Conservation (phyloP, 1,140 invertebrate genomes). For the Sycophaga agraensis region DNA sequence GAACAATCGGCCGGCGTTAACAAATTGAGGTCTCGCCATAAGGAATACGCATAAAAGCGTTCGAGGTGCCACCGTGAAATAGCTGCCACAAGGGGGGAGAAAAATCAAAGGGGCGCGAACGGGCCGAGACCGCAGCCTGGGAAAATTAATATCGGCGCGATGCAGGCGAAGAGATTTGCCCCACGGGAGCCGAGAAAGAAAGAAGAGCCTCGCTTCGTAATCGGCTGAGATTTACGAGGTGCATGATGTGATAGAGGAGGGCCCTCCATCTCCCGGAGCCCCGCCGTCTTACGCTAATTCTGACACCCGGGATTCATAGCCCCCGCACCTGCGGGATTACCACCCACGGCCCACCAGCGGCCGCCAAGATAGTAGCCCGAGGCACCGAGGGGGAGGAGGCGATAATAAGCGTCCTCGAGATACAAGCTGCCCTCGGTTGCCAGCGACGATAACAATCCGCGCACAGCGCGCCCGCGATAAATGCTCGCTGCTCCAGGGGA, state of each 20-base stretch:
- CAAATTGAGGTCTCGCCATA: no score
- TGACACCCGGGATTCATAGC: conserved; percentile 30
- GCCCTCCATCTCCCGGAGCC: not conserved
- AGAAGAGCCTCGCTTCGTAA: conserved; percentile 4
- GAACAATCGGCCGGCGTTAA: no score
- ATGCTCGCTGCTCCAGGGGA: conserved; percentile 24
- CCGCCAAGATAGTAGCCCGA: not conserved
- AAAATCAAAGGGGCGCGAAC: no score
- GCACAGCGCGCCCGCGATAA: conserved; percentile 36
- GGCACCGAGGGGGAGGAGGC: not conserved
- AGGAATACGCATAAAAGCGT: no score
- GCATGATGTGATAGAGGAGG: conserved; percentile 18
- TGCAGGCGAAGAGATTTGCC: no score
- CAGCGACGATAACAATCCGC: conserved; percentile 41
- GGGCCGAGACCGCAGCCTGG: no score
- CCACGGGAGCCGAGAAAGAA: no score
- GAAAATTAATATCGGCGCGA: no score
- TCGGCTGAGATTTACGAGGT: conserved; percentile 19
- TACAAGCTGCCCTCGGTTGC: no score
- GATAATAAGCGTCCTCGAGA: conserved; percentile 10
- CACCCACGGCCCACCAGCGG: not conserved
- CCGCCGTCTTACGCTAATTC: conserved; percentile 23
- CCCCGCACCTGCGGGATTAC: conserved; percentile 15
- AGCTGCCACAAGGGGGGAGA: no score
- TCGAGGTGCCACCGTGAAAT: no score